Conservation (phyloP, 1,140 invertebrate species). For the Belonocnema kinseyi region DNA sequence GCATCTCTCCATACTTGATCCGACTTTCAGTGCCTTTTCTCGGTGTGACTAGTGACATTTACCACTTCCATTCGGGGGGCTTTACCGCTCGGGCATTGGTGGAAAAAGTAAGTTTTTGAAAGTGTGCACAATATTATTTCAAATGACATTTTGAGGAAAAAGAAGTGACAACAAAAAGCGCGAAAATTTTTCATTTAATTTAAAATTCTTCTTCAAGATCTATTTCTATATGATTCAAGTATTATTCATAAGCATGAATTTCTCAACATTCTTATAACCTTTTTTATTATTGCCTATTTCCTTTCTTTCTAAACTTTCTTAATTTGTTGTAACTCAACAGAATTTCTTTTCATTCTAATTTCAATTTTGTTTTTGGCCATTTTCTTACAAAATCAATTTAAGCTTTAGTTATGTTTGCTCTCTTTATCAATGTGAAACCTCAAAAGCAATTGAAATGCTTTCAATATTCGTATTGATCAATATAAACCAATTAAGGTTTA, state of each 20-base stretch:
- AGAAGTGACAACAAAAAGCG: background rate
- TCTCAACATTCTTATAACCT: no score
- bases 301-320: no score
- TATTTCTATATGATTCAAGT: background rate
- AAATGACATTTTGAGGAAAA: background rate
- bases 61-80: constrained; percentile 3
- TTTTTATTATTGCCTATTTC: no score
- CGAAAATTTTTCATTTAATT: background rate
- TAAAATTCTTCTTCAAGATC: background rate
- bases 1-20: constrained; percentile 36
- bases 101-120: background rate
- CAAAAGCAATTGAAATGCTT: no score
- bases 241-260: background rate
- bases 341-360: no score
- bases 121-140: background rate
- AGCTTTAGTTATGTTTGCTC: no score
- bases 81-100: background rate
- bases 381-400: no score
- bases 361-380: no score
- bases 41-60: constrained; percentile 31
- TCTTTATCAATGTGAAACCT: no score
- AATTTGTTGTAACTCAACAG: no score
- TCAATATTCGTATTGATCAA: no score
- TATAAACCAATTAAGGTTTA: no score
- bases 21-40: constrained; percentile 2